phyloP scores from a whole-genome alignment of 2,797 vertebrate genomes.

The Anabas testudineus region DNA sequence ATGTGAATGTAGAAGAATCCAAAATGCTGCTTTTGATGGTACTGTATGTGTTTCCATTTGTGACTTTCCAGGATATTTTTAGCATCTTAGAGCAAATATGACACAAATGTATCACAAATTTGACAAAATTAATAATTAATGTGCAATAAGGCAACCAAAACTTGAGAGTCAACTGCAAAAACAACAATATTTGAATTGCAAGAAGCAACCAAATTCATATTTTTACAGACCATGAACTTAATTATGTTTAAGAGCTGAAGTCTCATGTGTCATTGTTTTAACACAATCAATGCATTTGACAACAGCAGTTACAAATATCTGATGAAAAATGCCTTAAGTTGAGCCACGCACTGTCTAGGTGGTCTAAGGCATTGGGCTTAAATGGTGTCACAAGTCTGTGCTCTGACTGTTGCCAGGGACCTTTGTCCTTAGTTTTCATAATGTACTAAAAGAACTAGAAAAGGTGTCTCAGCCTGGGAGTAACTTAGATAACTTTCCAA shows the following conservation, averaged over 20 bases:
- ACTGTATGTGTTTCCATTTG: background rate
- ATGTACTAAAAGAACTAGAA: background rate
- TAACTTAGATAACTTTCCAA: no score
- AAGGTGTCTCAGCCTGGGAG: background rate
- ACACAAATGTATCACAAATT: background rate
- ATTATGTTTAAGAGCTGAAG: background rate
- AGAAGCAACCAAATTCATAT: no score
- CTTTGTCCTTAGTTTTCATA: background rate
- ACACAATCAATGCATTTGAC: no score
- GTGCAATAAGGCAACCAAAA: background rate
- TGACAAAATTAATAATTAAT: background rate
- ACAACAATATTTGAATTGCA: no score
- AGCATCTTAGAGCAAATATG: background rate
- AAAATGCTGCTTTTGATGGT: conserved; percentile 23
- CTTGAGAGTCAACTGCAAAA: background rate
- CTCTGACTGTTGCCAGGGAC: background rate
- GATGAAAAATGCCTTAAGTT: no score
- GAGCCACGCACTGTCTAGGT: no score
- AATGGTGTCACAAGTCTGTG: no score
- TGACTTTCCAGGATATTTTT: background rate
- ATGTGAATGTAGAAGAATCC: conserved; percentile 18
- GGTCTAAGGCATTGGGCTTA: no score
- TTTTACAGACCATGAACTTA: no score
- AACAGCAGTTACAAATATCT: no score
- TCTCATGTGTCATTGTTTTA: no score